A percentile compares a stretch with the other conserved stretches of the same genome.
These are phyloP conservation scores for Heliconius eleuchia DNA, from an alignment of 1,140 invertebrate genomes.

Conservation along the genomic window DNA sequence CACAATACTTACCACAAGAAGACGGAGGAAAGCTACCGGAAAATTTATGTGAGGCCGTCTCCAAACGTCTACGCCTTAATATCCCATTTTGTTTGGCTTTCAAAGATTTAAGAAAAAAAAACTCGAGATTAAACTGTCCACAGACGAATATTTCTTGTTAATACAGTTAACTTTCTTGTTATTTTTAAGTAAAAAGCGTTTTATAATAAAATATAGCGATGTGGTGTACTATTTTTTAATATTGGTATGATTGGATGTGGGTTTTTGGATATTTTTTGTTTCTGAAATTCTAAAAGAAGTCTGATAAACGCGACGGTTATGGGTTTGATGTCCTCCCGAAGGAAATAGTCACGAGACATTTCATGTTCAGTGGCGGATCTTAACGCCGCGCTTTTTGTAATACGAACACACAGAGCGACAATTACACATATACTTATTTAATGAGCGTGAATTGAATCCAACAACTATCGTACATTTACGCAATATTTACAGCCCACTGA, in stretches of 20 bases:
- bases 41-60: slow-evolving; percentile 28
- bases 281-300: no score
- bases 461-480: no score
- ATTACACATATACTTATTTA: no score
- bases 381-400: no score
- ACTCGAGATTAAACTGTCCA: slow-evolving; percentile 4
- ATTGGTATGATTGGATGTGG: neutral
- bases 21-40: slow-evolving; percentile 22
- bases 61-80: slow-evolving; percentile 25
- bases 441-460: no score
- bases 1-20: neutral
- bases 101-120: slow-evolving; percentile 24
- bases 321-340: no score
- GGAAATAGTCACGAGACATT: no score
- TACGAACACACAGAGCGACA: no score
- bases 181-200: neutral
- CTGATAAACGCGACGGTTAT: no score
- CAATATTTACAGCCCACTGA: no score
- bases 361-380: no score
- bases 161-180: neutral
- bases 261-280: no score
- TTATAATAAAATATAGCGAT: neutral
- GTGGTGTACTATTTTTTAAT: neutral
- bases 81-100: slow-evolving; percentile 29
- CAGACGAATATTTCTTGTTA: slow-evolving; percentile 10